Base-by-base conservation (phyloP, 2,888 invertebrate genomes). In the Xestia rhomboidea region DNA sequence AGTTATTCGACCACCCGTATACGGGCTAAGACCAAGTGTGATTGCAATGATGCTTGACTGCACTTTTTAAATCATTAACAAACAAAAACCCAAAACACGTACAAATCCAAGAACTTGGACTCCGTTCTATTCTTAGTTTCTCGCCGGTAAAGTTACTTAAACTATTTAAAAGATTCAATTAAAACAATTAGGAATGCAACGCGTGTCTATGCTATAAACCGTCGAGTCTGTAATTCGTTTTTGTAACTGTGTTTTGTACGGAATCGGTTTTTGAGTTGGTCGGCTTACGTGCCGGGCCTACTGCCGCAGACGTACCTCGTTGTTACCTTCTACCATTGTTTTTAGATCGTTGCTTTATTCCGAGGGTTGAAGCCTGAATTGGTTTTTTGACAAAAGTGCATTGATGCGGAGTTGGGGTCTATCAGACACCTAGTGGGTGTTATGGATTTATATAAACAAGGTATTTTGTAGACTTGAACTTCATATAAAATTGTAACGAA, bases 181-280 rank as follows among this genome's bases (percentile, higher is more conserved):
- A 67, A 76, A 68, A 69, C 76, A 79, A 77, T 89, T 81, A 73
- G 67, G 68, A 73, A 83, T 89, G 85, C 81, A 80, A 79, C 64
- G 77, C 54, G 67, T 76, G 82, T 83, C 81, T 76, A 73, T 79
- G 79, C 46, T 82, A 82, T 77, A 80, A 80, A 67, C 74, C 71
- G 70, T 49, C 64, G 67, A 63, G 51, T 66, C 62, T 83, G 90
- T 91, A 91, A 92, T 91, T 92, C 88, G 84, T 91, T 90, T 92
- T 92, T 90, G 91, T 90, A 91, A 93, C 91, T 92, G 91, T 92
- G 91, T 93, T 93, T 94, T 87, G 83, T 90, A 90, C 89, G 90
- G 90, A 94, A 95, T 95, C 93, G 92, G 92, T 93, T 95, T 94
- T 93, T 91, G 87, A 88, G 89, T 84, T 88, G 88, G 83, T 83